A percentile compares a stretch with the other conserved stretches of the same genome.
Evolutionary conservation across 2,113 vertebrate species (phyloP).

Genomic region (Oophaga pumilio): DNA sequence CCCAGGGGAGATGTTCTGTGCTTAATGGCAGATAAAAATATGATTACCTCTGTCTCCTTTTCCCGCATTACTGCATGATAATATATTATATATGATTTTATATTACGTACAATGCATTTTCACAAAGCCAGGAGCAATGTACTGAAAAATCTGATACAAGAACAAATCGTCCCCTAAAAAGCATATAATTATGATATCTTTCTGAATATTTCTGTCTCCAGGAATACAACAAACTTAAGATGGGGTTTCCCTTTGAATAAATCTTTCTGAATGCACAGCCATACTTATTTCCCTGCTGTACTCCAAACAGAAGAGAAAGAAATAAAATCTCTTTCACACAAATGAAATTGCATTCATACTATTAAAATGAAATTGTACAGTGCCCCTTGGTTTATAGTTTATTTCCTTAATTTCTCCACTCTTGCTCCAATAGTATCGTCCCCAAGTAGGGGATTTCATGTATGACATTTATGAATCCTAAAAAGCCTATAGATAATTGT

Average conservation of each 20-base stretch:
- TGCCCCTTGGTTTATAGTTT: background rate
- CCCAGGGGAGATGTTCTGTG: slow-evolving; percentile 41
- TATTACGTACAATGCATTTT: slow-evolving; percentile 6
- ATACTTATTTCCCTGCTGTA: background rate
- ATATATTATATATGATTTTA: slow-evolving; percentile 34
- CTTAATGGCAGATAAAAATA: slow-evolving; percentile 50
- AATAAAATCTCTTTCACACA: background rate
- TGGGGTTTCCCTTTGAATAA: background rate
- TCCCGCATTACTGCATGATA: slow-evolving; percentile 23
- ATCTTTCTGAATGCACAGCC: background rate
- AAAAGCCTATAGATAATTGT: no score
- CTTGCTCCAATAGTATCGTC: background rate
- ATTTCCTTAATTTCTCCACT: background rate
- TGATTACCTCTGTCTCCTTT: slow-evolving; percentile 38
- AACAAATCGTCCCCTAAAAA: slow-evolving; percentile 6
- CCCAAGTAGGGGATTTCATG: no score
- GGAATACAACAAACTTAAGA: background rate
- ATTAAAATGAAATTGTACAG: background rate
- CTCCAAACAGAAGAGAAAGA: background rate
- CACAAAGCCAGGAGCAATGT: slow-evolving; percentile 10
- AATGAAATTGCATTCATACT: no score
- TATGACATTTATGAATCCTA: no score
- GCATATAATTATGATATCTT: background rate
- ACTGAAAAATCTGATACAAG: slow-evolving; percentile 22
- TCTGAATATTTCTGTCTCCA: background rate